Evolutionary conservation across 2,888 invertebrate species (phyloP).

Genomic region (Antitype chi): DNA sequence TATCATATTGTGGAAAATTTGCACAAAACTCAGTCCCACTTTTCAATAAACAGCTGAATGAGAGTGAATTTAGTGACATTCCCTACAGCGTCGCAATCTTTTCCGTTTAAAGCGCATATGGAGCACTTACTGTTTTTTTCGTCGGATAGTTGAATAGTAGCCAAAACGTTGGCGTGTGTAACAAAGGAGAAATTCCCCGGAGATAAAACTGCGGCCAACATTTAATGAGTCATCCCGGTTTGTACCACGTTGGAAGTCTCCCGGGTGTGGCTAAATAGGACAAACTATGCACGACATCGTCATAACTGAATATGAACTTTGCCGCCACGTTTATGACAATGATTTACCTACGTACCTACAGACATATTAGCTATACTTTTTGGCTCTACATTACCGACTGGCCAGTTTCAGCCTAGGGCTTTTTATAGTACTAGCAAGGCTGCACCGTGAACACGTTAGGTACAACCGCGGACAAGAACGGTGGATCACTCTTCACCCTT

Average conservation of each 20-base stretch:
- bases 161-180: constrained; percentile 76
- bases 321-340: constrained; percentile 29
- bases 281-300: constrained; percentile 44
- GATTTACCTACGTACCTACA: neutral
- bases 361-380: constrained; percentile 14
- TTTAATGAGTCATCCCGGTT: constrained; percentile 77
- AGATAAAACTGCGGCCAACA: constrained; percentile 72
- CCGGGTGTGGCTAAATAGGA: constrained; percentile 59
- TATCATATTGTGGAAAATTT: constrained; percentile 25
- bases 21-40: constrained; percentile 17
- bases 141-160: constrained; percentile 76
- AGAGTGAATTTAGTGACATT: constrained; percentile 18
- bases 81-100: constrained; percentile 28
- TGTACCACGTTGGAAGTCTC: constrained; percentile 66
- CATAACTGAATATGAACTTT: constrained; percentile 43
- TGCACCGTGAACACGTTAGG: constrained; percentile 12
- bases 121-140: constrained; percentile 62
- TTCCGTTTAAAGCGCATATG: constrained; percentile 62
- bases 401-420: constrained; percentile 29
- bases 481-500: no score
- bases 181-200: constrained; percentile 80
- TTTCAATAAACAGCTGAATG: constrained; percentile 4
- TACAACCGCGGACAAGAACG: no score
- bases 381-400: constrained; percentile 24
- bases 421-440: constrained; percentile 40